phyloP scores from a whole-genome alignment of 2,113 vertebrate genomes.

The Pleuronectes platessa region DNA sequence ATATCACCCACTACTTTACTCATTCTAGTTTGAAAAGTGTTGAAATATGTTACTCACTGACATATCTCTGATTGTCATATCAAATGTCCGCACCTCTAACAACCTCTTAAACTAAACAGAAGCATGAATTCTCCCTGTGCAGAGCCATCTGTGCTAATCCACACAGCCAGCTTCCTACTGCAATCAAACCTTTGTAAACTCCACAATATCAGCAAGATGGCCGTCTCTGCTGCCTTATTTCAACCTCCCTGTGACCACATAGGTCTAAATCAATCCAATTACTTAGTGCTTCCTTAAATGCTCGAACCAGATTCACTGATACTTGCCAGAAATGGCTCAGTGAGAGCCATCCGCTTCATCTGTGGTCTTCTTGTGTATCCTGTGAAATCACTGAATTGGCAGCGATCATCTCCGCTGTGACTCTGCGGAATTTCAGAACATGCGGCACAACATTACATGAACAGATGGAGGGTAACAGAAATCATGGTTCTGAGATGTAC shows the following conservation, averaged over 20 bases:
- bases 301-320: slow-evolving; percentile 62
- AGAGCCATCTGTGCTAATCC: slow-evolving; percentile 65
- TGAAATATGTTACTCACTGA: background rate
- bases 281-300: slow-evolving; percentile 80
- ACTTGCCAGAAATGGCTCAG: slow-evolving; percentile 56
- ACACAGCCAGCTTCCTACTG: slow-evolving; percentile 70
- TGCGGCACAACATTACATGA: background rate
- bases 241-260: slow-evolving; percentile 74
- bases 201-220: slow-evolving; percentile 59
- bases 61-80: slow-evolving; percentile 58
- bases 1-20: background rate
- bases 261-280: slow-evolving; percentile 79
- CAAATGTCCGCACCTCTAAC: slow-evolving; percentile 59
- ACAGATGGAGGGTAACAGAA: background rate
- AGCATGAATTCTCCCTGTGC: slow-evolving; percentile 43
- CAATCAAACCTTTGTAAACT: slow-evolving; percentile 79
- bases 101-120: background rate
- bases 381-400: slow-evolving; percentile 6
- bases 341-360: slow-evolving; percentile 47
- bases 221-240: slow-evolving; percentile 76
- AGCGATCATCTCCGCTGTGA: background rate
- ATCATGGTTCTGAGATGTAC: background rate
- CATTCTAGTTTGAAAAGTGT: background rate
- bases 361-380: slow-evolving; percentile 43
- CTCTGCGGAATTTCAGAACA: slow-evolving; percentile 1